phyloP scores from a whole-genome alignment of 2,797 vertebrate genomes.

The Bovichtus variegatus region DNA sequence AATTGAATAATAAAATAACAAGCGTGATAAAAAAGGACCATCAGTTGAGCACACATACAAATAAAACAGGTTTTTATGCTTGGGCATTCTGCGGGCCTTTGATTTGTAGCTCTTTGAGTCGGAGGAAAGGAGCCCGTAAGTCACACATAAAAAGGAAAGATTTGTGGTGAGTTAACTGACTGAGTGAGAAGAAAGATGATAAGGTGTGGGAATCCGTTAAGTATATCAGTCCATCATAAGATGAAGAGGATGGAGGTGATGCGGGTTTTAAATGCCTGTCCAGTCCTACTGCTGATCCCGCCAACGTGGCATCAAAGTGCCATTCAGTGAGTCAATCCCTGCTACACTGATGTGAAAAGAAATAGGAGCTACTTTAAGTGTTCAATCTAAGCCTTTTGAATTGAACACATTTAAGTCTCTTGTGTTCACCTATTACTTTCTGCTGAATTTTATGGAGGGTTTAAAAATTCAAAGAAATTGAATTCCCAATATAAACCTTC shows the following conservation, averaged over 20 bases:
- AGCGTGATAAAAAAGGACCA: slow-evolving; percentile 19
- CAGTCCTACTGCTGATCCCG: slow-evolving; percentile 28
- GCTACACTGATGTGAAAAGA: slow-evolving; percentile 16
- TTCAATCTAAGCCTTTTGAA: slow-evolving; percentile 4
- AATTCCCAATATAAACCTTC: neutral
- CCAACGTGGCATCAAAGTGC: neutral
- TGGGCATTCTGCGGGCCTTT: slow-evolving; percentile 33
- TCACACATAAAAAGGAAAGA: slow-evolving; percentile 51
- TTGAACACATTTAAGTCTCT: neutral
- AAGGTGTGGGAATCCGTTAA: slow-evolving; percentile 29
- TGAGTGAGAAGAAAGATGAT: slow-evolving; percentile 34
- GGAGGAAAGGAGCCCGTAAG: slow-evolving; percentile 21
- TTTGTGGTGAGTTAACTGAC: slow-evolving; percentile 38
- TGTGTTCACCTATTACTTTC: neutral
- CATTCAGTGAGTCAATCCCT: slow-evolving; percentile 26
- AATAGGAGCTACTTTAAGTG: neutral
- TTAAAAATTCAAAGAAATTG: slow-evolving; percentile 12
- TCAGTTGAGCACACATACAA: slow-evolving; percentile 46
- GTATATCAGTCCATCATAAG: slow-evolving; percentile 25
- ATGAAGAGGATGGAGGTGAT: slow-evolving; percentile 30
- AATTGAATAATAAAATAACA: slow-evolving; percentile 49
- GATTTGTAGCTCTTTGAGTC: slow-evolving; percentile 47
- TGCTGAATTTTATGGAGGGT: neutral
- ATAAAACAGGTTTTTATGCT: slow-evolving; percentile 19
- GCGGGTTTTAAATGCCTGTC: slow-evolving; percentile 34